These are phyloP conservation scores for Archips xylosteana DNA, from an alignment of 2,888 invertebrate genomes.

Conservation along the genomic window DNA sequence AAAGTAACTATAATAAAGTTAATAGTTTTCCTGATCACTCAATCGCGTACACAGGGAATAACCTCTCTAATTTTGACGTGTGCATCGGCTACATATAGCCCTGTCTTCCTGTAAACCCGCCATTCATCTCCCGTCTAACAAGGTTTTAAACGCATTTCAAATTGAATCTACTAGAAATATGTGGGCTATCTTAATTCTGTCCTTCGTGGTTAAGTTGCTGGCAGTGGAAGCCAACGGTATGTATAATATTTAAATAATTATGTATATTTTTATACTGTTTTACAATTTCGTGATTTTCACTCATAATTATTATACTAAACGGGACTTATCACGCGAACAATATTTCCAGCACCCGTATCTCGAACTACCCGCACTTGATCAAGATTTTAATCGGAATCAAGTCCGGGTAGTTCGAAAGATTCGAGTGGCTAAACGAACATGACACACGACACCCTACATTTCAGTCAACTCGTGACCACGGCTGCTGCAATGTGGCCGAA, in stretches of 20 bases:
- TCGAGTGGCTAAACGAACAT: no score
- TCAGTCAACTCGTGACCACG: no score
- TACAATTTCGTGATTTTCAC: no score
- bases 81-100: neutral
- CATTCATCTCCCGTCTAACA: neutral
- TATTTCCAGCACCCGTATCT: no score
- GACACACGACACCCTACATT: no score
- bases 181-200: neutral
- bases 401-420: no score
- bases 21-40: neutral
- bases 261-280: neutral
- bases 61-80: neutral
- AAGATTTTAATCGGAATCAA: no score
- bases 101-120: neutral
- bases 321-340: no score
- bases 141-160: neutral
- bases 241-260: neutral
- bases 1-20: no score
- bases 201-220: neutral
- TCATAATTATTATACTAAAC: no score
- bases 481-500: no score
- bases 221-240: neutral
- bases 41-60: neutral
- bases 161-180: neutral
- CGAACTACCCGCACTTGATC: no score